Base-by-base conservation (phyloP, 2,888 invertebrate species). In the Trissolcus japonicus region DNA sequence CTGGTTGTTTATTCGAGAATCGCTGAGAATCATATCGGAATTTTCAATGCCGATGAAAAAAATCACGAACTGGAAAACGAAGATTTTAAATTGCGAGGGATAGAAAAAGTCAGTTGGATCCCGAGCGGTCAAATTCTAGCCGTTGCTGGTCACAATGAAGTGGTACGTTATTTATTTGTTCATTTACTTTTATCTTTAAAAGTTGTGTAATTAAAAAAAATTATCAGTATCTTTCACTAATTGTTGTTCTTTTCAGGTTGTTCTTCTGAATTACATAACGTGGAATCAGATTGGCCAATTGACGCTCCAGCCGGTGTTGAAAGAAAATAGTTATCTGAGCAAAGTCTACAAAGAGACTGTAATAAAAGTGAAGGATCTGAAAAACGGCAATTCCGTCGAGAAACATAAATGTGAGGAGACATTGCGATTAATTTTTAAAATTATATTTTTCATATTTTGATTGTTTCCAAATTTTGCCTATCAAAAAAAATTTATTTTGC, bases 101-200 rank as follows among this genome's bases (percentile, higher is more conserved):
- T 89, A 29, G 86, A 87, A 62, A 83, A 80, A 55, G 82, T 89
- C 6, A 81, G 80, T 50, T 89, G 88, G 88, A 83, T 82, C 69
- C 84, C 88, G 0, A 87, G 83, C 67, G 87, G 88, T 6, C 88
- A 89, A 74, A 79, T 88, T 14, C 76, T 89, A 67, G 86, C 86
- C 19, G 74, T 88, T 63, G 82, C 85, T 35, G 88, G 88, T 57
- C 84, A 83, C 46, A 88, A 88, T 71, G 88, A 89, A 83, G 82
- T 82, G 82, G 88, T 88, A 81, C 2, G 14, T n/a, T 1, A 50
- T 50, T 50, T 17, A 19, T 50, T 50, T 16, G 17, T 16, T 43
- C 43, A 43, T 2, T 14, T 43, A 43, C 19, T 1, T 19, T 19
- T 2, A 19, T 19, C 19, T 19, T 19, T 19, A 2, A 19, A 1